phyloP scores from a whole-genome alignment of 2,888 invertebrate genomes.

The Leptinotarsa juncta region DNA sequence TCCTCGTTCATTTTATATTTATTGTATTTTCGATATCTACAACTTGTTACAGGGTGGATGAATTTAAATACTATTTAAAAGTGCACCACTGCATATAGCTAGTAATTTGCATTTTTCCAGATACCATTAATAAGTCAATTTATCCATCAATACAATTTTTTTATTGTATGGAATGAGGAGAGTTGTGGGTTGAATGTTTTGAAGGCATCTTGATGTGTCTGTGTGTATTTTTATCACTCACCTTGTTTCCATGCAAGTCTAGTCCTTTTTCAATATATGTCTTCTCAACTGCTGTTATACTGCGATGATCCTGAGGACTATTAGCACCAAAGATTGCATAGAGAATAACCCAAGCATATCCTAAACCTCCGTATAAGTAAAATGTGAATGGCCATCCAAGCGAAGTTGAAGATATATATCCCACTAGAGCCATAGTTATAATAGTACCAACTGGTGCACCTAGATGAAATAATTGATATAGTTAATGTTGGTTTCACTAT shows the following conservation, averaged over 20 bases:
- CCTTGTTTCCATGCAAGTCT: constrained; percentile 26
- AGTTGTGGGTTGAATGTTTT: too few species aligned
- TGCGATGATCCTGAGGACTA: constrained; percentile 71
- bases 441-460: constrained; percentile 83
- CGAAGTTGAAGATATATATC: constrained; percentile 73
- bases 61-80: too few species aligned
- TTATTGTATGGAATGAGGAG: too few species aligned
- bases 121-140: too few species aligned
- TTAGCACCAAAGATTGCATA: constrained; percentile 74
- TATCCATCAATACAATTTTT: too few species aligned
- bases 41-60: too few species aligned
- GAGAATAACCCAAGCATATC: constrained; percentile 70
- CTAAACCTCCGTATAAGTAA: constrained; percentile 75
- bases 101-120: too few species aligned
- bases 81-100: too few species aligned
- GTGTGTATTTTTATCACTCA: neutral
- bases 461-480: constrained; percentile 41
- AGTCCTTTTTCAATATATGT: constrained; percentile 56
- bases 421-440: constrained; percentile 76
- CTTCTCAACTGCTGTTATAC: constrained; percentile 72
- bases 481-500: too few species aligned
- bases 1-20: too few species aligned
- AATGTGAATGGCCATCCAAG: constrained; percentile 83
- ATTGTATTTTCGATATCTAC: too few species aligned
- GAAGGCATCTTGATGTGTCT: neutral